Base-by-base conservation (phyloP, 2,797 vertebrate genomes). In the Mormyrus proboscirostris region DNA sequence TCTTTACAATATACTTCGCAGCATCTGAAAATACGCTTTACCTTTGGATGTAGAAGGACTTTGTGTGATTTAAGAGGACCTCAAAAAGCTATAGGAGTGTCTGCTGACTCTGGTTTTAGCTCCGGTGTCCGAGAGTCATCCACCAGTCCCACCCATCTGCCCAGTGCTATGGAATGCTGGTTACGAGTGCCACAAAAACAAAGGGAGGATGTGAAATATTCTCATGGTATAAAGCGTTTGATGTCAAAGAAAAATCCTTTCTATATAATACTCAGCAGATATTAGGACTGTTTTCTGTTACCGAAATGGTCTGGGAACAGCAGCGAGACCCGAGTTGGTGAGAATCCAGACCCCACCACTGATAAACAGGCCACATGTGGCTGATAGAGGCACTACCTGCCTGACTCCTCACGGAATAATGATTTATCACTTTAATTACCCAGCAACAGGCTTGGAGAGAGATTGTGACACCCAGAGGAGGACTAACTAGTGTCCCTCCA, bases 381-480 rank as follows among this genome's bases (percentile, higher is more conserved):
- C 19, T 53, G 86, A 51, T 1, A 62, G 41, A 10, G 1, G 1
- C 38, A 55, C 38, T 44, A n/a, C 87, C 57, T 69, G 33, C 57
- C 4, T 4, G 44, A 41, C 38, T 44, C 87, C 44, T 88, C 14
- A 29, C 1, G 57, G 41, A 12, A 65, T 88, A 65, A 88, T 88
- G 87, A 88, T 88, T 88, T 88, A 88, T 88, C n/a, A 4, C 59
- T 88, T 88, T 69, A 88, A 88, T 65, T 65, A 88, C 57, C 87
- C 44, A 9, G 41, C 29, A 59, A 57, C 16, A 7, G 86, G 22
- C 86, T 88, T 10, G 22, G 19, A 10, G 12, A 29, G 86, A 19
- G 86, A 88, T 65, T 49, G 86, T 25, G 86, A n/a, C 57, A 22
- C 87, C 57, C 59, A 9, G n/a, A 88, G 87, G 86, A 69, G 41